phyloP scores from a whole-genome alignment of 2,113 vertebrate genomes.

The Budorcas taxicolor region DNA sequence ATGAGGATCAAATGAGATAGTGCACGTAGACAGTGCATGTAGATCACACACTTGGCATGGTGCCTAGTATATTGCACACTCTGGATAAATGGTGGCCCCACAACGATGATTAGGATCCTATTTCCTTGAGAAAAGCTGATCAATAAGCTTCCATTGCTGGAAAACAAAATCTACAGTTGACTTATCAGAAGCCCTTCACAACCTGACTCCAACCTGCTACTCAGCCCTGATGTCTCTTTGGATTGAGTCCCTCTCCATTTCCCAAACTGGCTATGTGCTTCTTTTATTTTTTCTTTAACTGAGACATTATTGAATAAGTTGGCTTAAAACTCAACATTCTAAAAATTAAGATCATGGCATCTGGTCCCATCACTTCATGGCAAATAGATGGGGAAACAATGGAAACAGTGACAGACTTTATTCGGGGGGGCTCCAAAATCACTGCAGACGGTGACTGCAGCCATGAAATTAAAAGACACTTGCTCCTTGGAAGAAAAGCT shows the following conservation, averaged over 20 bases:
- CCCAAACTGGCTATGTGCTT: neutral
- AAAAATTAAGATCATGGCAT: neutral
- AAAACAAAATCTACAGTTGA: neutral
- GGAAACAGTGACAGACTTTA: neutral
- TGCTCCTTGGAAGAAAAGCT: neutral
- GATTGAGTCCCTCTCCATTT: neutral
- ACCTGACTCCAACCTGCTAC: neutral
- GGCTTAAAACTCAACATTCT: neutral
- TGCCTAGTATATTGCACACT: neutral
- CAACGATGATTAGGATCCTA: neutral
- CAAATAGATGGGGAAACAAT: neutral
- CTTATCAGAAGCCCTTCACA: neutral
- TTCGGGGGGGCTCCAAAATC: neutral
- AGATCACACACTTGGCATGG: neutral
- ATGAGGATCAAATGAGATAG: neutral
- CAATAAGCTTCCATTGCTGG: neutral
- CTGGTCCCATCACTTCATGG: neutral
- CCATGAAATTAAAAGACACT: neutral
- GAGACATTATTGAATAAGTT: neutral
- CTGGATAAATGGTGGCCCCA: neutral
- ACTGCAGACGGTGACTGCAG: neutral
- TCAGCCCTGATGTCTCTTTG: neutral
- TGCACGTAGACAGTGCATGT: neutral
- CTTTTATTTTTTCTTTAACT: neutral
- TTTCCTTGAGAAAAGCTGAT: neutral